phyloP scores from a whole-genome alignment of 1,140 invertebrate species.

The Zophobas atratus region DNA sequence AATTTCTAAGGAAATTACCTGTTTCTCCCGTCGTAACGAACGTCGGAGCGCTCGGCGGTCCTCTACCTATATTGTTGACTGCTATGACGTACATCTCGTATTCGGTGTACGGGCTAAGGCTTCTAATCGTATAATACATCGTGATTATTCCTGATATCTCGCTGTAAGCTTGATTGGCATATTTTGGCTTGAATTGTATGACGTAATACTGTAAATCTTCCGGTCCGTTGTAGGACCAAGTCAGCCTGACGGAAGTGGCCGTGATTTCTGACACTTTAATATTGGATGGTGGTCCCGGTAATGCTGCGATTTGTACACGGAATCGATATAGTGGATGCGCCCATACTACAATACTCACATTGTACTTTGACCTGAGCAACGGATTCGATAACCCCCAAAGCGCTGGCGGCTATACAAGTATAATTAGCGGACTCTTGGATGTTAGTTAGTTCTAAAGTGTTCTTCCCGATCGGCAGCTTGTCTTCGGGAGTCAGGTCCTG shows the following conservation, averaged over 20 bases:
- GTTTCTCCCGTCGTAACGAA: constrained; percentile 96
- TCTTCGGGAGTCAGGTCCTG: constrained; percentile 89
- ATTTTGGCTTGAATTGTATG: constrained; percentile 95
- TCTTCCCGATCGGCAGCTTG: constrained; percentile 87
- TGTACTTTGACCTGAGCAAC: constrained; percentile 93
- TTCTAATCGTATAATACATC: constrained; percentile 91
- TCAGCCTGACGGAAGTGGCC: constrained; percentile 90
- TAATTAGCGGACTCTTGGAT: constrained; percentile 96
- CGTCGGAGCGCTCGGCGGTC: constrained; percentile 86
- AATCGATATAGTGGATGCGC: constrained; percentile 5
- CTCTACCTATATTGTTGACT: constrained; percentile 93
- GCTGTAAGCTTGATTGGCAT: constrained; percentile 84
- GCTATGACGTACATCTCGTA: constrained; percentile 98
- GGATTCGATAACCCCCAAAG: constrained; percentile 91
- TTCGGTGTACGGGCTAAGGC: constrained; percentile 93
- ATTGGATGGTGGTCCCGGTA: constrained; percentile 90
- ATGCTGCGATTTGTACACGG: constrained; percentile 72
- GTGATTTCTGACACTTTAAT: constrained; percentile 93
- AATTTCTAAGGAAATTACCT: constrained; percentile 75
- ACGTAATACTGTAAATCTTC: constrained; percentile 94
- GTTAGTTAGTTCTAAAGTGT: constrained; percentile 88
- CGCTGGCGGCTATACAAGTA: constrained; percentile 96
- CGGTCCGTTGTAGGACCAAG: constrained; percentile 90
- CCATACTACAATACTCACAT: constrained; percentile 78
- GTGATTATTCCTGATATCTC: constrained; percentile 95